Evolutionary conservation across 2,113 vertebrate species (phyloP).

Genomic region (Ibidorhyncha struthersii): DNA sequence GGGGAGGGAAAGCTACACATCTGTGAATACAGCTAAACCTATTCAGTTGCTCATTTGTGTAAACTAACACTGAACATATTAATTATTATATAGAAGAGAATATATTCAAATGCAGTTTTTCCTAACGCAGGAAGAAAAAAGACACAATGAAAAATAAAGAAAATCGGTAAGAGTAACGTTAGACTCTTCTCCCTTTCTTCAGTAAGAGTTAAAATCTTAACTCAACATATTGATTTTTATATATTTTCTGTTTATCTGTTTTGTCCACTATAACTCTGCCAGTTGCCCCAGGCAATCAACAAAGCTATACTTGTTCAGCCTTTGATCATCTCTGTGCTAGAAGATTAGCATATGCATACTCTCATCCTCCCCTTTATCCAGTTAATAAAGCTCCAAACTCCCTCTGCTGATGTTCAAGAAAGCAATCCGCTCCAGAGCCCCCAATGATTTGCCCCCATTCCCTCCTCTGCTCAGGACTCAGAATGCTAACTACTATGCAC

Average conservation of each 20-base stretch:
- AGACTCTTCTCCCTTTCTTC: not conserved
- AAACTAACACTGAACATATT: not conserved
- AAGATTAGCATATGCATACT: constrained; percentile 80
- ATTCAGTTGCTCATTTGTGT: not conserved
- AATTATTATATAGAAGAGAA: not conserved
- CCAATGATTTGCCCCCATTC: constrained; percentile 73
- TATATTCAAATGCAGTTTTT: not conserved
- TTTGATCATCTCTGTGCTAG: constrained; percentile 84
- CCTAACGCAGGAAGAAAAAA: not conserved
- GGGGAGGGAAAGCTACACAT: not conserved
- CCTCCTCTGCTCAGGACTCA: constrained; percentile 50
- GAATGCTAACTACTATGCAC: constrained; percentile 58
- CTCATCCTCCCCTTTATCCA: constrained; percentile 76
- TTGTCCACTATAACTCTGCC: constrained; percentile 53
- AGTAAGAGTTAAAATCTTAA: not conserved
- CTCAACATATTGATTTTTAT: constrained; percentile 69
- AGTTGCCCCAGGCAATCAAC: constrained; percentile 86
- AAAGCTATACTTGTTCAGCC: constrained; percentile 82
- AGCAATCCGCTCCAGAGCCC: constrained; percentile 64
- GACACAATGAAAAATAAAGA: not conserved
- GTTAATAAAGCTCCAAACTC: constrained; percentile 41
- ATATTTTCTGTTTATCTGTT: constrained; percentile 75
- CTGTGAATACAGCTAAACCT: not conserved
- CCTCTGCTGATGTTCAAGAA: constrained; percentile 64
- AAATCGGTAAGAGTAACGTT: not conserved